Evolutionary conservation across 1,140 invertebrate genomes (phyloP).

Genomic region (Eufriesea mexicana): DNA sequence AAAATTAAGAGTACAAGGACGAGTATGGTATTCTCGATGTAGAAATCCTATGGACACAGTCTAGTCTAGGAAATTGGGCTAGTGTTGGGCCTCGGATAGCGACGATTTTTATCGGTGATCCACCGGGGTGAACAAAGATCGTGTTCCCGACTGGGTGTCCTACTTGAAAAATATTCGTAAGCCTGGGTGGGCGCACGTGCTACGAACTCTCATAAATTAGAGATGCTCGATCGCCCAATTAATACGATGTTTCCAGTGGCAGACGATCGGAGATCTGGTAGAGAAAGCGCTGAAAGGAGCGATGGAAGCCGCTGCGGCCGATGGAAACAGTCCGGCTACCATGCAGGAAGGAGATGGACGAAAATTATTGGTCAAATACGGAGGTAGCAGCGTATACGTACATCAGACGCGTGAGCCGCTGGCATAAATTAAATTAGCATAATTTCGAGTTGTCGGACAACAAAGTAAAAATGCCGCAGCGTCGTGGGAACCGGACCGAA

Average conservation of each 20-base stretch:
- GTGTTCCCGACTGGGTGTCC: slow-evolving; percentile 18
- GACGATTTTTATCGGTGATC: slow-evolving; percentile 32
- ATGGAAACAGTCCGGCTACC: not conserved
- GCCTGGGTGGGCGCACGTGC: slow-evolving; percentile 51
- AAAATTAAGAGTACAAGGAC: too few relatives aligned
- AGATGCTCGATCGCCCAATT: slow-evolving; percentile 67
- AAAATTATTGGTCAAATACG: slow-evolving; percentile 43
- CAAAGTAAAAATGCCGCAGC: slow-evolving; percentile 73
- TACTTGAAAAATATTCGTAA: slow-evolving; percentile 50
- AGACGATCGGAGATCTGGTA: slow-evolving; percentile 18
- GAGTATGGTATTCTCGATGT: not conserved
- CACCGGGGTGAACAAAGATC: slow-evolving; percentile 25
- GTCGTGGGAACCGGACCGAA: slow-evolving; percentile 68
- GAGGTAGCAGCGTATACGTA: slow-evolving; percentile 7
- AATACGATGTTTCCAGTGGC: slow-evolving; percentile 71
- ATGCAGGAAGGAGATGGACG: not conserved
- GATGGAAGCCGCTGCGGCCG: not conserved
- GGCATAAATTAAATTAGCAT: slow-evolving; percentile 79
- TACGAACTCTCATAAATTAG: slow-evolving; percentile 66
- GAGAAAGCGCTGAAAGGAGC: slow-evolving; percentile 37
- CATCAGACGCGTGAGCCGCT: slow-evolving; percentile 53
- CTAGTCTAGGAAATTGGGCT: slow-evolving; percentile 7
- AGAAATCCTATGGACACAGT: slow-evolving; percentile 11
- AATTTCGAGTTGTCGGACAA: slow-evolving; percentile 64
- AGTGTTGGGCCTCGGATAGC: not conserved